Conservation (phyloP, 1,140 invertebrate species). For the Paracyclopina nana region DNA sequence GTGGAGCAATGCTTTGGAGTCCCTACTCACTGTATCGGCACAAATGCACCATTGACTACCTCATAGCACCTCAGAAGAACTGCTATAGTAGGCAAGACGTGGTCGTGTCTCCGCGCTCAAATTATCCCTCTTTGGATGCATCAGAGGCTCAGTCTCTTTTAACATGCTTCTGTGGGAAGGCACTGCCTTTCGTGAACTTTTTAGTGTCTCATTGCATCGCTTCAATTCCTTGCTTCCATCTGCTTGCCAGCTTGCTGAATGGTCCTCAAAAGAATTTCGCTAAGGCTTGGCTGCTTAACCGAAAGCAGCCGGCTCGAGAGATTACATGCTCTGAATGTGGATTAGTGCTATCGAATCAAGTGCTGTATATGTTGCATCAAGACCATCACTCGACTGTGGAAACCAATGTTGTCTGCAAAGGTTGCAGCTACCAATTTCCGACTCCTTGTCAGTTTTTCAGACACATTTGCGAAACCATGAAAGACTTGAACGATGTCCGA, state of each 20-base stretch:
- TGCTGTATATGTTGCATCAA: neutral
- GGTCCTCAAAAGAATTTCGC: neutral
- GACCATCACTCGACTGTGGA: neutral
- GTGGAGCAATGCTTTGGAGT: neutral
- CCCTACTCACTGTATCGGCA: constrained; percentile 1
- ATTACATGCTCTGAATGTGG: neutral
- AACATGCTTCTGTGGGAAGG: neutral
- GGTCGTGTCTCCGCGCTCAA: neutral
- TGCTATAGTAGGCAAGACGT: neutral
- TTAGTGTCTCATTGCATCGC: neutral
- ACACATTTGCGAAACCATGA: constrained; percentile 4
- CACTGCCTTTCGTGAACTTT: neutral
- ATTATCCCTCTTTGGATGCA: neutral
- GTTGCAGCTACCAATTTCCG: neutral
- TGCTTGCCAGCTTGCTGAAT: neutral
- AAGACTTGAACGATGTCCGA: neutral
- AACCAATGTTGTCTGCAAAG: neutral
- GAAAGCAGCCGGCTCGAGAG: neutral
- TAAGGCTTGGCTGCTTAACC: neutral
- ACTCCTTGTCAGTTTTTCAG: neutral
- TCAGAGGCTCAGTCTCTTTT: neutral
- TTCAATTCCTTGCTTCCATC: neutral
- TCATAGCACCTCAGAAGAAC: neutral
- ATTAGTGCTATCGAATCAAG: neutral
- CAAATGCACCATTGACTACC: neutral